These are phyloP conservation scores for Mimas tiliae DNA, from an alignment of 2,888 invertebrate genomes.

Conservation along the genomic window DNA sequence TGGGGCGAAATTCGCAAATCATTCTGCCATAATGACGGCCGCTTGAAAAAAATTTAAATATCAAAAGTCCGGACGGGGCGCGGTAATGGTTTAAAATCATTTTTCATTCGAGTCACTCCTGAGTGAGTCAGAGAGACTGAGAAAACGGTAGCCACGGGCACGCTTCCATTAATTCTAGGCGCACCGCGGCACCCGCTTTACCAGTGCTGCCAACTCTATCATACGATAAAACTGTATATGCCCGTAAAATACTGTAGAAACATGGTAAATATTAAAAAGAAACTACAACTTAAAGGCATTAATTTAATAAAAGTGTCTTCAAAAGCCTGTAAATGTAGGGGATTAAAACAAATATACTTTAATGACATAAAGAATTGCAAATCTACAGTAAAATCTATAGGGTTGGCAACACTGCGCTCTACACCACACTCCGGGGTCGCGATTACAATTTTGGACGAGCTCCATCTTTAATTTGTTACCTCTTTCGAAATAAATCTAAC, in stretches of 20 bases:
- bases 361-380: too few relatives aligned
- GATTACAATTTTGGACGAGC: constrained; percentile 73
- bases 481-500: constrained; percentile 47
- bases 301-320: too few relatives aligned
- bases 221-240: too few relatives aligned
- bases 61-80: constrained; percentile 84
- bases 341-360: too few relatives aligned
- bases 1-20: constrained; percentile 84
- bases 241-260: too few relatives aligned
- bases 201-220: too few relatives aligned
- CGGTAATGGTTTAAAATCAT: constrained; percentile 85
- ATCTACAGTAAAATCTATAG: too few relatives aligned
- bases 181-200: not conserved
- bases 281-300: too few relatives aligned
- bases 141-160: constrained; percentile 80
- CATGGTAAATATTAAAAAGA: too few relatives aligned
- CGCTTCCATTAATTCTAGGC: constrained; percentile 73
- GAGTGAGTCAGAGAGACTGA: constrained; percentile 75
- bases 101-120: constrained; percentile 83
- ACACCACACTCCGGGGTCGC: constrained; percentile 40
- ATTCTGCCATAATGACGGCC: constrained; percentile 80
- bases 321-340: too few relatives aligned
- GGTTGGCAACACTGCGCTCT: too few relatives aligned
- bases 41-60: constrained; percentile 85
- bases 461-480: constrained; percentile 67